Evolutionary conservation across 2,113 vertebrate species (phyloP).

Genomic region (Antigone vipio): DNA sequence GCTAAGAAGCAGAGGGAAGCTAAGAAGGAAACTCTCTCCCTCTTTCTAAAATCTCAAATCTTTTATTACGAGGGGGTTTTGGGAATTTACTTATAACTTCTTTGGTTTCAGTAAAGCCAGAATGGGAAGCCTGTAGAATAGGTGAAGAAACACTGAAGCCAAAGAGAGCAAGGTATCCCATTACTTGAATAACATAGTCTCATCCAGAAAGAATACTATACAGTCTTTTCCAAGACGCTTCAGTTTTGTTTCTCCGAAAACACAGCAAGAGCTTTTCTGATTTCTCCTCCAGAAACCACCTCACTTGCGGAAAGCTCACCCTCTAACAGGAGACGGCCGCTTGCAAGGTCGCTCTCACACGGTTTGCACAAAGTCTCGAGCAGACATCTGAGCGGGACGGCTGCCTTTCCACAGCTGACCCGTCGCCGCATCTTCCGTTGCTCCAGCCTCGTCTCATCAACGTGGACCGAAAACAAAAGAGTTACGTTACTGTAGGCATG

Average conservation of each 20-base stretch:
- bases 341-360: not conserved
- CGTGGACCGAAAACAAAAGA: not conserved
- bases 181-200: too few species aligned
- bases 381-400: not conserved
- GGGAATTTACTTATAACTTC: not conserved
- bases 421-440: rapidly evolving
- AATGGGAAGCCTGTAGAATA: not conserved
- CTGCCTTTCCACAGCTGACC: not conserved
- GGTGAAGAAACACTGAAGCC: not conserved
- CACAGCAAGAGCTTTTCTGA: not conserved
- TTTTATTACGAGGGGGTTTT: not conserved
- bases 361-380: not conserved
- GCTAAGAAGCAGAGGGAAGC: not conserved
- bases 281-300: not conserved
- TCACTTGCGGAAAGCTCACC: not conserved
- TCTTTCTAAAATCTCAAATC: not conserved
- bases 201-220: not conserved
- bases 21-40: not conserved
- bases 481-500: not conserved
- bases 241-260: not conserved
- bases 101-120: not conserved
- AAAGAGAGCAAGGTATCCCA: not conserved
- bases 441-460: not conserved
- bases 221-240: not conserved
- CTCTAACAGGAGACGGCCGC: rapidly evolving